A percentile compares a stretch with the other conserved stretches of the same genome.
Conservation (phyloP, 2,888 invertebrate genomes). For the Harpagoxenus sublaevis region DNA sequence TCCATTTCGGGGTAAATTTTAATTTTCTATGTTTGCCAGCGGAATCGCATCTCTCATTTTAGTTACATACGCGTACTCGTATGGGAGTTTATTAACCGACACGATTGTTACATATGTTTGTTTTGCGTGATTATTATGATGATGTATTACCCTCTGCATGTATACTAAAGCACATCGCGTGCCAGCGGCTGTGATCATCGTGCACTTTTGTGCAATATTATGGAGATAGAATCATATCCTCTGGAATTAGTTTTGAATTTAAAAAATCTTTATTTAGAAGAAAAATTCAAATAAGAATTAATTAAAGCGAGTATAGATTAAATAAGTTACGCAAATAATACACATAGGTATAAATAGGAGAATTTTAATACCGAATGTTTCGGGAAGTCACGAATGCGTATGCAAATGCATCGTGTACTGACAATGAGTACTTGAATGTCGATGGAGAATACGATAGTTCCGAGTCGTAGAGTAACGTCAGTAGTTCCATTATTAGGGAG, state of each 20-base stretch:
- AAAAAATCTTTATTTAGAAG: no score
- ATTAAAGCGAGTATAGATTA: neutral
- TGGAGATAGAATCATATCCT: neutral
- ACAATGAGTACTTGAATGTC: neutral
- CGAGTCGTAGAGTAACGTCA: neutral
- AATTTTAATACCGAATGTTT: neutral
- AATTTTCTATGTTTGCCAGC: conserved; percentile 30
- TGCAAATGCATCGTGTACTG: neutral
- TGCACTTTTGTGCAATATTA: neutral
- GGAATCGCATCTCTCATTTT: conserved; percentile 26
- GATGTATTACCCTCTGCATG: neutral
- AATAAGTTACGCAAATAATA: neutral
- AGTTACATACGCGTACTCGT: neutral
- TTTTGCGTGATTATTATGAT: neutral
- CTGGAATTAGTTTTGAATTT: neutral
- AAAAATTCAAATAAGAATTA: no score
- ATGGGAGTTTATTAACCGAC: neutral
- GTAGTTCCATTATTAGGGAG: neutral
- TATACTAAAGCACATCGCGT: neutral
- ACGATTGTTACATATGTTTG: neutral
- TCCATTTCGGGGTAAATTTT: conserved; percentile 46
- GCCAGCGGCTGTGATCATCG: neutral
- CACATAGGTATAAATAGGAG: neutral
- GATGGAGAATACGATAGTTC: neutral
- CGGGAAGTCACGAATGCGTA: neutral